Evolutionary conservation across 2,888 invertebrate genomes (phyloP).

Genomic region (Drosophila antonietae): DNA sequence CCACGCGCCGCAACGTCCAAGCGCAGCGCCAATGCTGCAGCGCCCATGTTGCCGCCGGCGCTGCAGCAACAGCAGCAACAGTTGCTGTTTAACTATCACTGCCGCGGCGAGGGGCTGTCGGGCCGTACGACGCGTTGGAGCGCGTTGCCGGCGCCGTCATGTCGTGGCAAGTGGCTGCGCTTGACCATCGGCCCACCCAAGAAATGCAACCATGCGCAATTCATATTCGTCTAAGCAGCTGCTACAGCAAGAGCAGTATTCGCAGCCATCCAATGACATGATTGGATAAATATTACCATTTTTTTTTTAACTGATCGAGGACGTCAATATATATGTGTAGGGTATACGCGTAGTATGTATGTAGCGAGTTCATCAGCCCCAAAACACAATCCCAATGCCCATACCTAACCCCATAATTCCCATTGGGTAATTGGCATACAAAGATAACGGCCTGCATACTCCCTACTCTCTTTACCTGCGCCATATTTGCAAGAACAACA

Average conservation of each 20-base stretch:
- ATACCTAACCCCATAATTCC: not conserved
- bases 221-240: slow-evolving; percentile 83
- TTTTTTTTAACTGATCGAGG: slow-evolving; percentile 37
- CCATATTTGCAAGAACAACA: not conserved
- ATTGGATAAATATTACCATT: slow-evolving; percentile 1
- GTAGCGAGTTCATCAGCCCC: slow-evolving; percentile 43
- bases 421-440: not conserved
- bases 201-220: slow-evolving; percentile 84
- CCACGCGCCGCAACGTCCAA: slow-evolving; percentile 42
- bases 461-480: too few species aligned
- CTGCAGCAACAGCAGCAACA: slow-evolving; percentile 41
- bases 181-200: slow-evolving; percentile 85
- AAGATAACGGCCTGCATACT: not conserved
- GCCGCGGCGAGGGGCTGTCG: slow-evolving; percentile 93
- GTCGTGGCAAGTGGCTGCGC: slow-evolving; percentile 95
- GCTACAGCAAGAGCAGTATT: not conserved
- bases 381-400: not conserved
- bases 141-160: slow-evolving; percentile 93
- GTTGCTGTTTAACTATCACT: slow-evolving; percentile 84
- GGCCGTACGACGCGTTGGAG: slow-evolving; percentile 92
- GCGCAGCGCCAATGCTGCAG: slow-evolving; percentile 25
- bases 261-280: slow-evolving; percentile 2
- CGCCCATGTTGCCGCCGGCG: slow-evolving; percentile 57
- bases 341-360: slow-evolving; percentile 56
- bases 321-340: slow-evolving; percentile 49